Evolutionary conservation across 2,113 vertebrate genomes (phyloP).

Genomic region (Smithornis capensis): DNA sequence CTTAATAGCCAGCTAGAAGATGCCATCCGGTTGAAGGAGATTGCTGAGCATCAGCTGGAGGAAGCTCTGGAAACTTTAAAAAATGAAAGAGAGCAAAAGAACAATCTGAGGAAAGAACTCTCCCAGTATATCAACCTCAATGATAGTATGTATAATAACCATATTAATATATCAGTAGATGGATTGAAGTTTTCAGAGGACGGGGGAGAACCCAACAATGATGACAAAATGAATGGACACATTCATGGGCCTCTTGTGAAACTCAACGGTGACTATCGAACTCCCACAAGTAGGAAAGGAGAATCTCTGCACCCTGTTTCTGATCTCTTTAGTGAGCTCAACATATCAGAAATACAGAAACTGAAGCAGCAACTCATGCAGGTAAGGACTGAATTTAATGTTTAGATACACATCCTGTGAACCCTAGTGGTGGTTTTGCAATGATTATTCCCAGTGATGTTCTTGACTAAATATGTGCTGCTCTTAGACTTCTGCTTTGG

Average conservation of each 20-base stretch:
- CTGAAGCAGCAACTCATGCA: constrained; percentile 96
- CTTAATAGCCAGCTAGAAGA: constrained; percentile 98
- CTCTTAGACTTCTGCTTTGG: background rate
- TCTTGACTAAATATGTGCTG: fast-evolving
- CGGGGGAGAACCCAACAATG: constrained; percentile 77
- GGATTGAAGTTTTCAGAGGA: constrained; percentile 91
- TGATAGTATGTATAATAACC: constrained; percentile 89
- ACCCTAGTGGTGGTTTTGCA: background rate
- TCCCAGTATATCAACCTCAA: constrained; percentile 90
- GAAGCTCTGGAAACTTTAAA: constrained; percentile 94
- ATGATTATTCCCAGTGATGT: background rate
- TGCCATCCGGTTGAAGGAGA: constrained; percentile 92
- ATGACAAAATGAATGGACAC: constrained; percentile 87
- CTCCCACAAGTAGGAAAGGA: constrained; percentile 79
- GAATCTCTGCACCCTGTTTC: constrained; percentile 88
- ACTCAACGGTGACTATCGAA: constrained; percentile 84
- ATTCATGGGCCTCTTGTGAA: constrained; percentile 78
- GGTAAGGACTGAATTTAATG: constrained; percentile 72
- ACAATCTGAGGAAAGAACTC: constrained; percentile 92
- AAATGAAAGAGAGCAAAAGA: constrained; percentile 95
- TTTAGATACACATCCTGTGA: background rate
- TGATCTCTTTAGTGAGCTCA: constrained; percentile 97
- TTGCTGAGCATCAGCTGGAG: constrained; percentile 91
- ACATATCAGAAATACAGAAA: constrained; percentile 98
- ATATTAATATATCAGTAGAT: constrained; percentile 90